Conservation (phyloP, 1,140 invertebrate genomes). For the Zophobas atratus region DNA sequence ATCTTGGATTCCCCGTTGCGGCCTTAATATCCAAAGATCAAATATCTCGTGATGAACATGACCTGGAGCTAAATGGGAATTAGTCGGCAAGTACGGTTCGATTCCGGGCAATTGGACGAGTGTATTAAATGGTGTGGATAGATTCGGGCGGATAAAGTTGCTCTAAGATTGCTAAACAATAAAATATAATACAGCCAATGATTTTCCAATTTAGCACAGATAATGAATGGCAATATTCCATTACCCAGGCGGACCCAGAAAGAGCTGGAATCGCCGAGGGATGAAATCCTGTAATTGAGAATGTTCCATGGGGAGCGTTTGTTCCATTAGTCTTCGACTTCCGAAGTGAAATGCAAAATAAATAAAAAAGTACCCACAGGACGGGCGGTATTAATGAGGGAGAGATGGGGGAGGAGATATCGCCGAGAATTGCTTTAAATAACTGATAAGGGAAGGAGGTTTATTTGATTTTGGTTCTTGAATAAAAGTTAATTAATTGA, state of each 20-base stretch:
- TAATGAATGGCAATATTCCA: conserved; percentile 56
- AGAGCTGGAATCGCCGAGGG: conserved; percentile 53
- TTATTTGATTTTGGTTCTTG: neutral
- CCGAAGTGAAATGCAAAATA: conserved; percentile 52
- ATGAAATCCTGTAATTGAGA: conserved; percentile 56
- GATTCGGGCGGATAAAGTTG: conserved; percentile 31
- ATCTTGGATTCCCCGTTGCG: neutral
- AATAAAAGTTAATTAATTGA: neutral
- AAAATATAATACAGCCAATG: conserved; percentile 54
- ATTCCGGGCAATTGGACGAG: conserved; percentile 34
- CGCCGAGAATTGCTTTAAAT: neutral
- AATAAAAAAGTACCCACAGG: conserved; percentile 51
- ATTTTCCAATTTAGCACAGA: conserved; percentile 54
- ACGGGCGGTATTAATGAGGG: conserved; percentile 44
- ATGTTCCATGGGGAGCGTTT: conserved; percentile 55
- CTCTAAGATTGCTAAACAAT: conserved; percentile 49
- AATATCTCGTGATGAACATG: conserved; percentile 36
- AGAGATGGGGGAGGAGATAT: conserved; percentile 15
- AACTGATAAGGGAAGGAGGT: conserved; percentile 5
- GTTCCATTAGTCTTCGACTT: conserved; percentile 57
- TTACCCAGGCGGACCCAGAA: conserved; percentile 46
- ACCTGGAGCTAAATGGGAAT: conserved; percentile 41
- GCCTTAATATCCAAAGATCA: conserved; percentile 13
- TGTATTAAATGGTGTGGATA: conserved; percentile 36
- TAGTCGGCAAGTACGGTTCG: conserved; percentile 36